Evolutionary conservation across 2,797 vertebrate species (phyloP), one percentile per base, ranked within the genome.

Genomic region (Xenentodon cancila): DNA sequence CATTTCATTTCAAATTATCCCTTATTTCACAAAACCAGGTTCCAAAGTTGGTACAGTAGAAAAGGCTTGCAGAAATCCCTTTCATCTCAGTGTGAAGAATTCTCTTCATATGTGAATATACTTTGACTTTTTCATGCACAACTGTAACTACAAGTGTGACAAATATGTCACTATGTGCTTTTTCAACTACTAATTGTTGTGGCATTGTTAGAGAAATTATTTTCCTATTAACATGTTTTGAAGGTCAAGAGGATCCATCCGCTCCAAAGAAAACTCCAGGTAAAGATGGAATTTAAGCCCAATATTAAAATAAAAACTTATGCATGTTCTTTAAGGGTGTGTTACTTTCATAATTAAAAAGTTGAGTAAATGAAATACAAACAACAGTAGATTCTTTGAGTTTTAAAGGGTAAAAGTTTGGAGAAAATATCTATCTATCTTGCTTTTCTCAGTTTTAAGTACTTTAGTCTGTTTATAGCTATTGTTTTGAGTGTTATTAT

Each of bases 231-330:
- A 57, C 60, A 45, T 69, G 55, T 69, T 87, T 88, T 81, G 22
- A 76, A 73, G 83, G 83, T 84, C 85, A 86, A 89, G 81, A 85
- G 80, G 87, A 91, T 87, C 80, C 68, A 53, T 82, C 84, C 70
- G 75, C 86, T 53, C 52, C 75, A 56, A 86, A 86, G 82, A 91
- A 59, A 51, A 68, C 79, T 86, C 73, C 78, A 84, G 72, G 77
- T 60, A 81, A 87, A 91, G 89, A 87, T 88, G 75, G 78, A 86
- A 89, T 84, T 87, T 88, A 85, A 90, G 76, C 73, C 79, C 49
- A 59, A 74, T 90, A 92, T 91, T 93, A 77, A 93, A 92, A 93
- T 90, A 90, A 88, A 87, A 78, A 77, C 84, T 92, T 91, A 91
- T 44, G 63, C 55, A 69, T 83, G 71, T 69, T 85, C 75, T 74